Base-by-base conservation (phyloP, 2,113 vertebrate species). In the Athene noctua region DNA sequence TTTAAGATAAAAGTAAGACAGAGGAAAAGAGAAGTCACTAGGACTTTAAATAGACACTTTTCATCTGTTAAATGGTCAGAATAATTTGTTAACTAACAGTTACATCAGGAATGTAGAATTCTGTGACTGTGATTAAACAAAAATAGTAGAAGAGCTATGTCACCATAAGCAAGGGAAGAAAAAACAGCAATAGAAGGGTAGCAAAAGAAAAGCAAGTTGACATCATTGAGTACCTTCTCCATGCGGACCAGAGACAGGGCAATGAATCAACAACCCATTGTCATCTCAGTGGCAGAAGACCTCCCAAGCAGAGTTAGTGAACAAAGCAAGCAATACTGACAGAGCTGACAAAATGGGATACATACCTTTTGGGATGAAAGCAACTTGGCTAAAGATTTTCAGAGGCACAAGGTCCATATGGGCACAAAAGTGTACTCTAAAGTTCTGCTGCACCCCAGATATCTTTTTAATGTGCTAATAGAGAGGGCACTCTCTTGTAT, bases 181-280 rank as follows among this genome's bases (percentile, higher is more conserved):
- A 62, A 61, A 29, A 6, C 9, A 78, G 5, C 34, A 65, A 81
- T 20, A 61, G 36, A 89, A 80, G 10, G 25, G 83, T n/a, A 46
- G n/a, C 22, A 75, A 32, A 75, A 89, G 51, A n/a, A 79, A 93
- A 92, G 51, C 30, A 90, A 93, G 11, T 22, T 77, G 62, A 67
- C 78, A 44, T 44, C 26, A 87, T 55, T 94, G 80, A 92, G 44
- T 70, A 75, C 32, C 40, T 93, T 38, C 46, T 81, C 20, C 32
- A 82, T 0, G 0, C 44, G 29, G 32, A 73, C 30, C 46, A 73
- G 29, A 15, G 42, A 85, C 54, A 81, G 36, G 32, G 58, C 51
- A 77, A 89, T 94, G 81, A 89, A 95, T 95, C 83, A 85, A 87
- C 40, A 73, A 23, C 80, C 49, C 61, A 42, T 91, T 65, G 82